Evolutionary conservation across 2,113 vertebrate genomes (phyloP).

Genomic region (Diadophis punctatus): DNA sequence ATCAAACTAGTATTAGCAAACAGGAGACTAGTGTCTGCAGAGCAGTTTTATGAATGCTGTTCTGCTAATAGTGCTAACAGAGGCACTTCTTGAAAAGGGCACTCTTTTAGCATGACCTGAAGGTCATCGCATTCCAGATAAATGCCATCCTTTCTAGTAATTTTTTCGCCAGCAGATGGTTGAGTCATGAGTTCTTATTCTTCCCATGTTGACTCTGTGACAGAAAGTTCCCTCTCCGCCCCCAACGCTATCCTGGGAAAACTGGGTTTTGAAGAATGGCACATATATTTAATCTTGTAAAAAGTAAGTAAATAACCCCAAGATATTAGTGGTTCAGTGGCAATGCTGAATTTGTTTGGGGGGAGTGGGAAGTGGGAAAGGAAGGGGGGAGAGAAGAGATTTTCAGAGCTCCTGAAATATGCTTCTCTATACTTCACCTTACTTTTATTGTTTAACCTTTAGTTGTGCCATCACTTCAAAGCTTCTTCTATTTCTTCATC

Average conservation of each 20-base stretch:
- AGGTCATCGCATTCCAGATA: constrained; percentile 19
- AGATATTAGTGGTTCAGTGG: neutral
- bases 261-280: neutral
- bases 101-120: constrained; percentile 13
- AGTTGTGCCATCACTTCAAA: neutral
- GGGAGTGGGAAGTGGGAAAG: neutral
- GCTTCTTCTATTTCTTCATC: too few relatives aligned
- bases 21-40: constrained; percentile 20
- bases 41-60: constrained; percentile 15
- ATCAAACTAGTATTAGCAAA: constrained; percentile 19
- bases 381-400: neutral
- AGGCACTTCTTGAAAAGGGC: constrained; percentile 15
- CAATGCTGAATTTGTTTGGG: neutral
- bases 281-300: neutral
- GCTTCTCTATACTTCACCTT: neutral
- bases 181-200: neutral
- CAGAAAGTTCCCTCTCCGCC: neutral
- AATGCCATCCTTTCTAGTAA: constrained; percentile 21
- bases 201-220: constrained; percentile 2
- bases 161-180: constrained; percentile 9
- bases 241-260: neutral
- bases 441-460: neutral
- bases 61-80: constrained; percentile 13
- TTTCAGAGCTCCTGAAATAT: neutral
- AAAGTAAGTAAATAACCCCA: neutral